Conservation (phyloP, 1,140 invertebrate genomes). For the Saxidomus purpurata region DNA sequence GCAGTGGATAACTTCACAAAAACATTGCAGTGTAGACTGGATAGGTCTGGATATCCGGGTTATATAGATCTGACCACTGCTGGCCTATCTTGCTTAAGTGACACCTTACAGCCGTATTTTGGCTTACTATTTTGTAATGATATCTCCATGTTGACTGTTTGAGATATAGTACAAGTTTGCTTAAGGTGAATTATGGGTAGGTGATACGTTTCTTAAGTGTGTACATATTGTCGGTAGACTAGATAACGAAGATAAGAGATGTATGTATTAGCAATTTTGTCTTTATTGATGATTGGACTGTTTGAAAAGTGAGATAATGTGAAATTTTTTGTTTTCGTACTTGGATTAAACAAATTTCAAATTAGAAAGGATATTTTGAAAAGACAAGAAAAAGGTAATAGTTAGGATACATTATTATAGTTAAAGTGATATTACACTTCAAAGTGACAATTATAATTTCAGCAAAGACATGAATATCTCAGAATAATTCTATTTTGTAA, state of each 20-base stretch:
- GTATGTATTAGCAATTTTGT: neutral
- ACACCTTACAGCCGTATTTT: neutral
- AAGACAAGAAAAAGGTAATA: too few relatives aligned
- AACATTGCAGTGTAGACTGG: neutral
- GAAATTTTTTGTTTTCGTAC: neutral
- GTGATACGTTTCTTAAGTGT: neutral
- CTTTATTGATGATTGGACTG: conserved; percentile 1
- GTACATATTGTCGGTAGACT: neutral
- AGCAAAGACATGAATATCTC: too few relatives aligned
- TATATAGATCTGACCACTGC: neutral
- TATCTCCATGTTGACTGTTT: conserved; percentile 6
- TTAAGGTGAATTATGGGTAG: conserved; percentile 38
- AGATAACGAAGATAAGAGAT: neutral
- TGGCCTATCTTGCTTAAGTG: neutral
- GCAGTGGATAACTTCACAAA: too few relatives aligned
- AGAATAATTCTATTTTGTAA: too few relatives aligned
- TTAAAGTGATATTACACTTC: too few relatives aligned
- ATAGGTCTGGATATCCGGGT: neutral
- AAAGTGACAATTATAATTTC: too few relatives aligned
- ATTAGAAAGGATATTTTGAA: too few relatives aligned
- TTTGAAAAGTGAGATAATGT: neutral
- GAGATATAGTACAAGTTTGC: neutral
- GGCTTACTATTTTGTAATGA: neutral
- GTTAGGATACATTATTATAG: too few relatives aligned
- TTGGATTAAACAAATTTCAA: too few relatives aligned